These are phyloP conservation scores for Lagodon rhomboides DNA, from an alignment of 2,797 vertebrate genomes.

Conservation along the genomic window DNA sequence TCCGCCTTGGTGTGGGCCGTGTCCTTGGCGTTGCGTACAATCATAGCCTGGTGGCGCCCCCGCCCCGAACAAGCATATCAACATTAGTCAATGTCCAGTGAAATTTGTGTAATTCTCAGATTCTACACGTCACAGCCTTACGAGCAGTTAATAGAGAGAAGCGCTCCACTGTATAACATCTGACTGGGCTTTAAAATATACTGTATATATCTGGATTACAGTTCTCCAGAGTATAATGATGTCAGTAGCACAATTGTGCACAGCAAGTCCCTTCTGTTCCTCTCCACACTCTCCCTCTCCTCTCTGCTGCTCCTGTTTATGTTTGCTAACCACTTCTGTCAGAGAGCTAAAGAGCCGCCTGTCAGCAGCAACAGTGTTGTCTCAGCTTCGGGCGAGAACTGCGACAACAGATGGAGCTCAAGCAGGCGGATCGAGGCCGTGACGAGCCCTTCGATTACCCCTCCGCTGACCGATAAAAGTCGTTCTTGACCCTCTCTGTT, in stretches of 20 bases:
- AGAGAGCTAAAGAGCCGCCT: constrained; percentile 32
- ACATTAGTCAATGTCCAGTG: constrained; percentile 3
- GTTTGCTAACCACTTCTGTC: constrained; percentile 51
- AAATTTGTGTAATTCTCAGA: not conserved
- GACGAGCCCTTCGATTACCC: not conserved
- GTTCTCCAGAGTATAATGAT: not conserved
- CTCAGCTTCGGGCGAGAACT: constrained; percentile 26
- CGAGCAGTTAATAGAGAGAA: not conserved
- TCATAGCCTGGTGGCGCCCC: constrained; percentile 91
- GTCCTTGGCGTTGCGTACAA: constrained; percentile 99
- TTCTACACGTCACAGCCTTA: not conserved
- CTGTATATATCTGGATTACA: not conserved
- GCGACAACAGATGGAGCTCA: constrained; percentile 18
- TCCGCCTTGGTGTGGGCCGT: constrained; percentile 99
- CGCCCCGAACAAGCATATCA: constrained; percentile 1
- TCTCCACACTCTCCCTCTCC: not conserved
- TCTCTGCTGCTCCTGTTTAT: constrained; percentile 6
- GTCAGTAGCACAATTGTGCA: not conserved
- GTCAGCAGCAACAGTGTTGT: constrained; percentile 29
- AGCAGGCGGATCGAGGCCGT: not conserved
- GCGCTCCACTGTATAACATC: not conserved
- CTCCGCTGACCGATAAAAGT: not conserved
- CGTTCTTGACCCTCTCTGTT: not conserved
- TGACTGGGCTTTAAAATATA: not conserved
- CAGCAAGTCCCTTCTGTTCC: not conserved